These are phyloP conservation scores for Rhagoletis zephyria DNA, from an alignment of 1,140 invertebrate genomes.

Conservation along the genomic window DNA sequence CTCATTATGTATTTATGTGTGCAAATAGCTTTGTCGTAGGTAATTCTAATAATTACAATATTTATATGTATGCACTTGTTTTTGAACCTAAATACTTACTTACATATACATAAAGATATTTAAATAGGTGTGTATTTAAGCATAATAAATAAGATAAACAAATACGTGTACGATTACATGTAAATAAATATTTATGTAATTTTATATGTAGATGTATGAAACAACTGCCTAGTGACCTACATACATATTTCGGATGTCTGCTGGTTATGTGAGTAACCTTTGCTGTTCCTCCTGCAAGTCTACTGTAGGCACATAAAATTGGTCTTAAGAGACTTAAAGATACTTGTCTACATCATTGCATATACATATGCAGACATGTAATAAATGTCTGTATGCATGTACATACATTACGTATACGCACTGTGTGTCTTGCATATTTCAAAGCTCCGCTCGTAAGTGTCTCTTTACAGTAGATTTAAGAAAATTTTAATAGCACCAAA, in stretches of 20 bases:
- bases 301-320: too few relatives aligned
- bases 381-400: not conserved
- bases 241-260: too few relatives aligned
- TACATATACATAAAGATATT: not conserved
- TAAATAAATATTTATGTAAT: too few relatives aligned
- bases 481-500: not conserved
- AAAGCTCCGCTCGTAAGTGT: not conserved
- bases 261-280: too few relatives aligned
- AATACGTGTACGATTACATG: too few relatives aligned
- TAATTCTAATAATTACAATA: slow-evolving; percentile 8
- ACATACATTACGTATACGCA: not conserved
- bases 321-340: too few relatives aligned
- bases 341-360: too few relatives aligned
- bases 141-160: too few relatives aligned
- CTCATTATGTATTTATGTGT: not conserved
- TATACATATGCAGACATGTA: not conserved
- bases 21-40: not conserved
- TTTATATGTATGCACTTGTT: not conserved
- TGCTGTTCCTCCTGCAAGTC: too few relatives aligned
- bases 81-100: too few relatives aligned
- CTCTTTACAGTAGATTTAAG: not conserved
- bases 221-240: too few relatives aligned
- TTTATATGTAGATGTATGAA: too few relatives aligned
- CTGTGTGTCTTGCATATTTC: not conserved
- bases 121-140: not conserved